phyloP scores from a whole-genome alignment of 2,888 invertebrate species.

The Eupithecia vulgata region DNA sequence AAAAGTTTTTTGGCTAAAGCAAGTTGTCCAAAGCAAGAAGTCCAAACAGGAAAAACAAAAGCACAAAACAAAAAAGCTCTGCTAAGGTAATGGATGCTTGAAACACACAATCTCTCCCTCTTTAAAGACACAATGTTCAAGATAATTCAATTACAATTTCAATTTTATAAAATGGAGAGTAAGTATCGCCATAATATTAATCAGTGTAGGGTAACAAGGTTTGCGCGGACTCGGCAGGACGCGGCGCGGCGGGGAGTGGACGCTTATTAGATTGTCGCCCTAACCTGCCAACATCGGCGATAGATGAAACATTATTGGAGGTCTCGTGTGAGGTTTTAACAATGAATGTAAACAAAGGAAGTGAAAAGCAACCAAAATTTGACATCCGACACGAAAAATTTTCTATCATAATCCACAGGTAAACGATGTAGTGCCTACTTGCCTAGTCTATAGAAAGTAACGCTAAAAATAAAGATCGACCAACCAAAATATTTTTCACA shows the following conservation, averaged over 20 bases:
- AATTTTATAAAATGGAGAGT: conserved; percentile 65
- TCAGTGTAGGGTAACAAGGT: conserved; percentile 82
- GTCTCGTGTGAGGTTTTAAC: conserved; percentile 19
- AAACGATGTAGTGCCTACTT: not conserved
- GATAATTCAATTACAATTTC: conserved; percentile 65
- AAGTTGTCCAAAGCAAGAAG: no score
- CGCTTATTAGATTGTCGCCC: conserved; percentile 81
- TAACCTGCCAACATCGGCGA: conserved; percentile 65
- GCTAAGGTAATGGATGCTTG: conserved; percentile 4
- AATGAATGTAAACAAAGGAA: not conserved
- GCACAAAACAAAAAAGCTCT: conserved; percentile 2
- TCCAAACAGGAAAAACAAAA: not conserved
- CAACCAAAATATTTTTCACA: not conserved
- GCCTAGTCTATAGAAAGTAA: not conserved
- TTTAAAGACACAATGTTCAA: conserved; percentile 30
- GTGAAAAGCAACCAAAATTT: not conserved
- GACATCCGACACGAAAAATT: not conserved
- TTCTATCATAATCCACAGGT: not conserved
- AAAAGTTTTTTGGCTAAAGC: not conserved
- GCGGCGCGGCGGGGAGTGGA: conserved; percentile 60
- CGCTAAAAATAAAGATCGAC: not conserved
- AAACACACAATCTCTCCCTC: conserved; percentile 9
- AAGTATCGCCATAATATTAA: conserved; percentile 75
- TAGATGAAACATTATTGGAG: conserved; percentile 31
- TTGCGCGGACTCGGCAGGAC: conserved; percentile 77